Evolutionary conservation across 1,140 invertebrate genomes (phyloP).

Genomic region (Leguminivora glycinivorella): DNA sequence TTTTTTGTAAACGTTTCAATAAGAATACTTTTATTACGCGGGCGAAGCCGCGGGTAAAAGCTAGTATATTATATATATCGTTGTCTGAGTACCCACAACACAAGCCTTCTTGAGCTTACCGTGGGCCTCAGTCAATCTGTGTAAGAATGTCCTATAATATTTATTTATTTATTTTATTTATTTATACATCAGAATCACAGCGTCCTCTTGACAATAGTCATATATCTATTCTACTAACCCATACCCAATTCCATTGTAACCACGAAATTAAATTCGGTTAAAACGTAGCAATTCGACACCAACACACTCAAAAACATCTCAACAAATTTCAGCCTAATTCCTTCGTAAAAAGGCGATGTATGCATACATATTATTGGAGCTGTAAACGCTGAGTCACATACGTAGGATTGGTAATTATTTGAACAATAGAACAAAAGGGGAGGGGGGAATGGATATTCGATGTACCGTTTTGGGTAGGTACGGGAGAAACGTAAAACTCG

Average conservation of each 20-base stretch:
- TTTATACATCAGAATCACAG: no score
- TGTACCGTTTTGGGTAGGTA: not conserved
- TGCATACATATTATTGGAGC: not conserved
- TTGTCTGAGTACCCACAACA: no score
- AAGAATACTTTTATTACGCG: no score
- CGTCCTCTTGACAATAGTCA: no score
- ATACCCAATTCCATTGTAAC: not conserved
- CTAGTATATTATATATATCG: no score
- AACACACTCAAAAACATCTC: not conserved
- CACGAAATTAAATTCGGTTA: not conserved
- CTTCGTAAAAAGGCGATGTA: not conserved
- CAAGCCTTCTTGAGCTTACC: no score
- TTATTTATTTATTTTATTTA: no score
- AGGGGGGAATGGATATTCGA: not conserved
- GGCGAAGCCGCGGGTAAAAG: no score
- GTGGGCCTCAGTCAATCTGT: no score
- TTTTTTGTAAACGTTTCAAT: no score
- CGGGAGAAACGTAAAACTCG: not conserved
- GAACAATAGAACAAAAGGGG: not conserved
- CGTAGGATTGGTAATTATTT: not conserved
- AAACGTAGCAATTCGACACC: not conserved
- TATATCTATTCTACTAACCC: not conserved
- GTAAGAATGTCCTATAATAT: no score
- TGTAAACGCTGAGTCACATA: not conserved
- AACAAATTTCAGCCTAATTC: not conserved